Conservation (phyloP, 2,888 invertebrate genomes). For the Cephus spinipes region DNA sequence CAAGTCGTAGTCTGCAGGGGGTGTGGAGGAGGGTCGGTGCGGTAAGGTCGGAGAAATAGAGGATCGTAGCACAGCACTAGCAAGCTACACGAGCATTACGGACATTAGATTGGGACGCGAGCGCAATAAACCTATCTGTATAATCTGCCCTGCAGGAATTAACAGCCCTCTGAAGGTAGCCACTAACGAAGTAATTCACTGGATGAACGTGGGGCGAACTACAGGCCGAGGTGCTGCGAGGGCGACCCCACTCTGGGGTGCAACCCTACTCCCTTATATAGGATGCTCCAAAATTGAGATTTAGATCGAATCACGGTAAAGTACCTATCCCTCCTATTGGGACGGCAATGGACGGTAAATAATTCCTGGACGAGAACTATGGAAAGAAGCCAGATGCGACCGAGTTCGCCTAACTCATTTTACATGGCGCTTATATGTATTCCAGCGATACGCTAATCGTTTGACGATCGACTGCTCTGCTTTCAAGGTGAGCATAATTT, state of each 20-base stretch:
- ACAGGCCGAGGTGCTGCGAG: conserved; percentile 29
- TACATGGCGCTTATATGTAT: not conserved
- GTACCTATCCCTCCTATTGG: conserved; percentile 35
- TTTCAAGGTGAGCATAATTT: not conserved
- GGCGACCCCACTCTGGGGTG: conserved; percentile 20
- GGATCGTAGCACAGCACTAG: conserved; percentile 21
- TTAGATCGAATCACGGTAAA: conserved; percentile 58
- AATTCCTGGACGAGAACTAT: conserved; percentile 28
- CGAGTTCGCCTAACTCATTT: not conserved
- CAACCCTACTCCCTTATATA: conserved; percentile 29
- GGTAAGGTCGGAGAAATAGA: conserved; percentile 3
- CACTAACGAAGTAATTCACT: conserved; percentile 68
- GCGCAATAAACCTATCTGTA: conserved; percentile 68
- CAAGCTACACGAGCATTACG: conserved; percentile 63
- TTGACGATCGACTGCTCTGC: not conserved
- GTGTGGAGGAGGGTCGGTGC: not conserved
- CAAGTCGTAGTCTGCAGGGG: not conserved
- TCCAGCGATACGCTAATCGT: not conserved
- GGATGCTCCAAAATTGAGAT: conserved; percentile 61
- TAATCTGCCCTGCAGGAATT: conserved; percentile 68
- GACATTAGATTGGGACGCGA: conserved; percentile 67
- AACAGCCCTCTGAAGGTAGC: conserved; percentile 67
- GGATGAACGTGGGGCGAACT: conserved; percentile 60
- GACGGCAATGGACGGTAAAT: conserved; percentile 40
- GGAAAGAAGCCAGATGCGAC: conserved; percentile 1